phyloP scores from a whole-genome alignment of 2,888 invertebrate species.

The Drosophila peninsularis region DNA sequence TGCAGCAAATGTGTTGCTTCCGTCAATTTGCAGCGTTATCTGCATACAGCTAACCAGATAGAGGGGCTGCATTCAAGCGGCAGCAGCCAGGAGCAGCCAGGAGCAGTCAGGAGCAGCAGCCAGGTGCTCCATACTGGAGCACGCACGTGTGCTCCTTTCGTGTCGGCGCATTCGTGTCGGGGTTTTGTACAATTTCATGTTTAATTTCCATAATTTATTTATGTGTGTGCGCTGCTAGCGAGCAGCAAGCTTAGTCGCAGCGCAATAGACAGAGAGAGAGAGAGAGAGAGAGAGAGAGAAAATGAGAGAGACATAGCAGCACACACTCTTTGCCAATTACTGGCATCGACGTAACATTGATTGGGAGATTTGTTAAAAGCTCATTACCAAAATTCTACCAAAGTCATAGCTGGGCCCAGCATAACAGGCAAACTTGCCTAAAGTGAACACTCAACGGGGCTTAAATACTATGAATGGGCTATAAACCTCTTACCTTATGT shows the following conservation, averaged over 20 bases:
- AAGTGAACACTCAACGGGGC: background rate
- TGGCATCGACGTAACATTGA: slow-evolving; percentile 61
- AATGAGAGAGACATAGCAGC: background rate
- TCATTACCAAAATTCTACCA: slow-evolving; percentile 42
- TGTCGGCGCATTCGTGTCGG: slow-evolving; percentile 54
- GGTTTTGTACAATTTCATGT: slow-evolving; percentile 71
- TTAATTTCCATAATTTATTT: slow-evolving; percentile 78
- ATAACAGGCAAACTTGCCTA: background rate
- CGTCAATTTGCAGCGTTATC: slow-evolving; percentile 70
- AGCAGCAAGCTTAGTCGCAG: slow-evolving; percentile 56
- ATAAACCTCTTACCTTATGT: no score
- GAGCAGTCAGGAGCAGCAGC: background rate
- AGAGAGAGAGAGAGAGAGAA: background rate
- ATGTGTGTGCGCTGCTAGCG: slow-evolving; percentile 47
- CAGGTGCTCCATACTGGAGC: slow-evolving; percentile 5
- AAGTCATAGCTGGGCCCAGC: slow-evolving; percentile 26
- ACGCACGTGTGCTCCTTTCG: slow-evolving; percentile 29
- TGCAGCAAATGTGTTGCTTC: slow-evolving; percentile 67
- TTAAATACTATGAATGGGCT: background rate
- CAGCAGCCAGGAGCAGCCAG: background rate
- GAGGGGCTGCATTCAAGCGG: slow-evolving; percentile 11
- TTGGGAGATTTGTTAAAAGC: slow-evolving; percentile 58
- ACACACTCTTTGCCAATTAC: slow-evolving; percentile 46
- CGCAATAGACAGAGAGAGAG: background rate
- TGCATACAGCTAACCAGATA: slow-evolving; percentile 28